Evolutionary conservation across 2,888 invertebrate genomes (phyloP).

Genomic region (Scaptomyza parva): DNA sequence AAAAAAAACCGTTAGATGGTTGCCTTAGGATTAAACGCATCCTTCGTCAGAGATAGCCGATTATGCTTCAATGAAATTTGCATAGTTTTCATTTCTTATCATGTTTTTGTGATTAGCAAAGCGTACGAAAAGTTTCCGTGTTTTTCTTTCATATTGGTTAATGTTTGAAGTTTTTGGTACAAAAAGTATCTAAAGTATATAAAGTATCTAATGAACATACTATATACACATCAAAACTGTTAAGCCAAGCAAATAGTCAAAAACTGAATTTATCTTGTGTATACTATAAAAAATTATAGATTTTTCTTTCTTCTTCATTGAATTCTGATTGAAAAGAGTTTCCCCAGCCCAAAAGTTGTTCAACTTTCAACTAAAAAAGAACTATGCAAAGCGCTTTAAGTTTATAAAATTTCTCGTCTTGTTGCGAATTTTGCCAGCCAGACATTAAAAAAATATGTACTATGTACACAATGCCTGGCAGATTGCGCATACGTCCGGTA

Average conservation of each 20-base stretch:
- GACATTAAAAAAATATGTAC: slow-evolving; percentile 3
- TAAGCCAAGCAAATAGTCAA: too few species aligned
- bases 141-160: too few species aligned
- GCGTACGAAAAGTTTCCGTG: not conserved
- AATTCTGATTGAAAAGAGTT: slow-evolving; percentile 9
- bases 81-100: not conserved
- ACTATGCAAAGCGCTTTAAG: slow-evolving; percentile 14
- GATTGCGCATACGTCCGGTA: slow-evolving; percentile 29
- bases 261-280: too few species aligned
- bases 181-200: too few species aligned
- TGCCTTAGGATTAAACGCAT: slow-evolving; percentile 34
- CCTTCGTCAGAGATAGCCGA: not conserved
- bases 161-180: not conserved
- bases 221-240: too few species aligned
- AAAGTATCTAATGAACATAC: too few species aligned
- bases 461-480: not conserved
- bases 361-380: slow-evolving; percentile 8
- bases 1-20: not conserved
- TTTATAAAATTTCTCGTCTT: slow-evolving; percentile 28
- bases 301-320: not conserved
- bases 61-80: not conserved
- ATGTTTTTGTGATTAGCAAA: not conserved
- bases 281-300: not conserved
- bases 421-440: slow-evolving; percentile 10
- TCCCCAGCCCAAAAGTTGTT: not conserved